A percentile compares a stretch with the other conserved stretches of the same genome.
These are phyloP conservation scores for Balearica regulorum DNA, from an alignment of 2,797 vertebrate species.

Conservation along the genomic window DNA sequence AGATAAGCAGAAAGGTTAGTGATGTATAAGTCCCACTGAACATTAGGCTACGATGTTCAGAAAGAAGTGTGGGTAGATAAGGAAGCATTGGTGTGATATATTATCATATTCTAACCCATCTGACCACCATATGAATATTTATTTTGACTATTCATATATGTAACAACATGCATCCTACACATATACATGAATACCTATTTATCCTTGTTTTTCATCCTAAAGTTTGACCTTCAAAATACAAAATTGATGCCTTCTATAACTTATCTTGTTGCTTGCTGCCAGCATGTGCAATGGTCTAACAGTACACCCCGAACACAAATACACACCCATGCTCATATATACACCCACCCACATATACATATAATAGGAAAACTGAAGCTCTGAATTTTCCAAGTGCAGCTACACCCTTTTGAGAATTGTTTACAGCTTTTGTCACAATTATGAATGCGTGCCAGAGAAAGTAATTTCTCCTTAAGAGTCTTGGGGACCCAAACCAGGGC, in stretches of 20 bases:
- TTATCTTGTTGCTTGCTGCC: not conserved
- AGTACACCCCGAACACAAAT: not conserved
- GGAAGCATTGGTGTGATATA: not conserved
- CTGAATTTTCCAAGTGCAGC: not conserved
- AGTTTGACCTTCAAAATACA: not conserved
- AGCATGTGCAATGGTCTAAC: not conserved
- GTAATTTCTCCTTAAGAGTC: accelerated
- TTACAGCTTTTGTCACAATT: not conserved
- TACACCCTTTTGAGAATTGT: not conserved
- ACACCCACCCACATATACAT: not conserved
- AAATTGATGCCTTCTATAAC: not conserved
- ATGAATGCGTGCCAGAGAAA: not conserved
- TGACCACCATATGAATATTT: not conserved
- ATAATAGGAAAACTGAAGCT: not conserved
- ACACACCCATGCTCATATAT: accelerated
- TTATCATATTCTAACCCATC: not conserved
- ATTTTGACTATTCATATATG: not conserved
- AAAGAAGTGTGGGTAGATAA: not conserved
- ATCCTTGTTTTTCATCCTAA: not conserved
- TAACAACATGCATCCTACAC: not conserved
- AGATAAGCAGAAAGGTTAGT: not conserved
- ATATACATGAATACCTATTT: not conserved
- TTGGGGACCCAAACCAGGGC: not conserved
- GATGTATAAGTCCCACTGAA: not conserved
- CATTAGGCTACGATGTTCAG: not conserved